Conservation (phyloP, 2,888 invertebrate genomes). For the Latheticus oryzae region DNA sequence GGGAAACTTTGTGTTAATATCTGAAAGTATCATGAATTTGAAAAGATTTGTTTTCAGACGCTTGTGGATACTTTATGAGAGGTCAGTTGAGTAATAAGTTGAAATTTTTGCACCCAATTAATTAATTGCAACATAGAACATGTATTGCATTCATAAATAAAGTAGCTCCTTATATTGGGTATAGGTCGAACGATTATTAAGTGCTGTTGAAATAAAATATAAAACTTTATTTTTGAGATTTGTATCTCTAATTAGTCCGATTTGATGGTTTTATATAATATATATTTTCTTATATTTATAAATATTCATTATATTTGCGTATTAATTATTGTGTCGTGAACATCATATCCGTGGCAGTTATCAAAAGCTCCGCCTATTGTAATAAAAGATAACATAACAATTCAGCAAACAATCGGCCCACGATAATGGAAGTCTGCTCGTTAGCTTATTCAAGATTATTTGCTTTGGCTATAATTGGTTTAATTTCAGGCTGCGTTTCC, state of each 20-base stretch:
- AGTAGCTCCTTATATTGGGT: too few species aligned
- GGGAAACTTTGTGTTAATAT: too few species aligned
- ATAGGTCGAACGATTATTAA: too few species aligned
- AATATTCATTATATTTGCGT: conserved; percentile 19
- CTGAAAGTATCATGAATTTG: too few species aligned
- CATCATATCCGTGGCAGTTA: conserved; percentile 23
- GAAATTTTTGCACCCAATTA: conserved; percentile 8
- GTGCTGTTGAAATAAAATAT: too few species aligned
- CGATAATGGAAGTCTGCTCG: conserved; percentile 32
- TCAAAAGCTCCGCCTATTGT: conserved; percentile 34
- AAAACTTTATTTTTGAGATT: conserved; percentile 5
- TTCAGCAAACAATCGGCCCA: conserved; percentile 33
- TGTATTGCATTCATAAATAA: too few species aligned
- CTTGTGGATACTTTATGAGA: too few species aligned
- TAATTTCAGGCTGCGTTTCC: conserved; percentile 26
- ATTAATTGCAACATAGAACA: not conserved
- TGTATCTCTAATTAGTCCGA: conserved; percentile 16
- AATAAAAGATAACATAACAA: conserved; percentile 37
- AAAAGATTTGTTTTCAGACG: too few species aligned
- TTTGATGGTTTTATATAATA: conserved; percentile 16
- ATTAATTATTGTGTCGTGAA: conserved; percentile 10
- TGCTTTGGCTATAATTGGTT: conserved; percentile 30
- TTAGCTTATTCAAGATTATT: conserved; percentile 34
- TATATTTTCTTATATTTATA: conserved; percentile 5
- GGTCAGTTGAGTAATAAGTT: not conserved